phyloP scores from a whole-genome alignment of 2,113 vertebrate species.

The Dipodomys ordii region DNA sequence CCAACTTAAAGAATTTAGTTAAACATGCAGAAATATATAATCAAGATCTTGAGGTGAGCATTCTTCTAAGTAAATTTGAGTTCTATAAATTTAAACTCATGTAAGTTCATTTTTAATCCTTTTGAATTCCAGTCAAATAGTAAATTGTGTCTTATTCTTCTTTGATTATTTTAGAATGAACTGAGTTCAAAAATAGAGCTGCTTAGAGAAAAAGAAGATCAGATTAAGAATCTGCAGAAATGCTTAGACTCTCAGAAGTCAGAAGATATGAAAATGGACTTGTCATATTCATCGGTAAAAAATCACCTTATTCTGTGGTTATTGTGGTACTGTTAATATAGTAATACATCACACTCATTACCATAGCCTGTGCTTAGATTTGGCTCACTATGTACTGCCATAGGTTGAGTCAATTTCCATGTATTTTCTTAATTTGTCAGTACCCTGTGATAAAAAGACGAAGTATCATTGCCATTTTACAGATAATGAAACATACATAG shows the following conservation, averaged over 20 bases:
- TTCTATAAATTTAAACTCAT: slow-evolving; percentile 7
- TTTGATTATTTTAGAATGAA: slow-evolving; percentile 86
- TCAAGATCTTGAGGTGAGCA: slow-evolving; percentile 91
- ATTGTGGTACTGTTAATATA: neutral
- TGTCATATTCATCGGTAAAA: slow-evolving; percentile 80
- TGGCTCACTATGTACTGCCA: neutral
- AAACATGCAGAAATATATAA: slow-evolving; percentile 88
- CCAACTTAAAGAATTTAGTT: slow-evolving; percentile 87
- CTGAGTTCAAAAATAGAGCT: slow-evolving; percentile 84
- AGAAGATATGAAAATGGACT: slow-evolving; percentile 64
- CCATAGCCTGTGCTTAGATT: neutral
- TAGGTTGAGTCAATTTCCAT: neutral
- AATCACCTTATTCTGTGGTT: neutral
- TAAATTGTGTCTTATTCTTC: slow-evolving; percentile 31
- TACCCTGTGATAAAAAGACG: neutral
- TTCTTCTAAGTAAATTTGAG: slow-evolving; percentile 22
- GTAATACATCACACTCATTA: neutral
- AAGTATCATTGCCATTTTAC: neutral
- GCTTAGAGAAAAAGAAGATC: slow-evolving; percentile 88
- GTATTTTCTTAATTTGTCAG: slow-evolving; percentile 18
- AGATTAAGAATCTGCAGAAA: slow-evolving; percentile 87
- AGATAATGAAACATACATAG: neutral
- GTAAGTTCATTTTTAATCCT: neutral
- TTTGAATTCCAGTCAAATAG: neutral
- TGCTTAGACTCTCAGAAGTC: slow-evolving; percentile 81